Percentiles rank a stretch among this genome's conserved stretches.
These are phyloP conservation scores for Agelas oroides DNA, from an alignment of 37 sponge, comb jelly and placozoan species.

Conservation along the genomic window DNA sequence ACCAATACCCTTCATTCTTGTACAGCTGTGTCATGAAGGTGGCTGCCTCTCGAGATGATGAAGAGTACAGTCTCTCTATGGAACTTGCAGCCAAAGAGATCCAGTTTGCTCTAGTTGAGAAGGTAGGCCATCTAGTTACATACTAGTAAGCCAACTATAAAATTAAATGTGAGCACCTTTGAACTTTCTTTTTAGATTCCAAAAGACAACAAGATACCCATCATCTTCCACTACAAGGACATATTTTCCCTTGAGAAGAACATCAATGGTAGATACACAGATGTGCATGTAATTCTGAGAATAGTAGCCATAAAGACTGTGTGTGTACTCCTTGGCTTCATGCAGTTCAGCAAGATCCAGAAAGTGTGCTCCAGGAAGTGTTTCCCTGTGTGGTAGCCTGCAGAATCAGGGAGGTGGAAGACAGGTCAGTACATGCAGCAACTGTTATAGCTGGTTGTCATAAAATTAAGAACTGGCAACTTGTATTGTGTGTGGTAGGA, in stretches of 20 bases:
- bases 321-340: too few relatives aligned
- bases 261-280: conserved; percentile 15
- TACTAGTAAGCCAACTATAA: too few relatives aligned
- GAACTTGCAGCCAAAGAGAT: conserved; percentile 12
- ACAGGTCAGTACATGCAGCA: conserved; percentile 28
- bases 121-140: conserved; percentile 18
- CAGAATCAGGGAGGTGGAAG: not conserved
- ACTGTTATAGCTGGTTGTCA: not conserved
- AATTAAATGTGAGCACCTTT: too few relatives aligned
- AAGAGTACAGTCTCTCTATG: conserved; percentile 37
- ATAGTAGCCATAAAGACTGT: too few relatives aligned
- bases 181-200: conserved; percentile 43
- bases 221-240: conserved; percentile 51
- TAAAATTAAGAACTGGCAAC: too few relatives aligned
- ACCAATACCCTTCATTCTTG: too few relatives aligned
- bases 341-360: conserved; percentile 14
- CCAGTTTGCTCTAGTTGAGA: conserved; percentile 12
- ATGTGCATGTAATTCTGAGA: too few relatives aligned
- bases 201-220: conserved; percentile 3
- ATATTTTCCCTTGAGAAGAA: conserved; percentile 35
- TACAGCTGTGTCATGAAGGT: conserved; percentile 48
- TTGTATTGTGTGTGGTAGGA: conserved; percentile 6
- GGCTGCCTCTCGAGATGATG: conserved; percentile 26
- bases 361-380: conserved; percentile 7
- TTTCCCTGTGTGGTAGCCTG: conserved; percentile 42